Evolutionary conservation across 2,888 invertebrate genomes (phyloP), one percentile per base, ranked within the genome.

Genomic region (Julus scandinavius): DNA sequence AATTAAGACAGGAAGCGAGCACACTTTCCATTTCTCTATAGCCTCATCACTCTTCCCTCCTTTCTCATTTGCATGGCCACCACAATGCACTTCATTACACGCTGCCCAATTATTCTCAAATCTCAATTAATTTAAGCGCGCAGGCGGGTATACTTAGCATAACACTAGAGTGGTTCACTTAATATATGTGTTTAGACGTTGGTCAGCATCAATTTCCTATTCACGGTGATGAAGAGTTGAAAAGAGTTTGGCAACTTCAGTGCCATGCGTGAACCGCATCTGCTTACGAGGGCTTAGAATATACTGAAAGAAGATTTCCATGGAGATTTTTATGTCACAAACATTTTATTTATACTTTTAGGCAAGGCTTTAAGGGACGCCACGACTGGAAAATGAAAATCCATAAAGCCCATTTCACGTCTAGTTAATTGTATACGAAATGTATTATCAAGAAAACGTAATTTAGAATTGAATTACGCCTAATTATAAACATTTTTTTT

Each of bases 151-250:
- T 58, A 58, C 58, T 58, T 58, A 58, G 58, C 58, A 58, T 58
- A 58, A 58, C 58, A 58, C 4, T n/a, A n/a, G 58, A 58, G n/a
- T 4, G 17, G 17, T n/a, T 58, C 58, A 5, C 17, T 58, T 15
- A 58, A 58, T 58, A 58, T 58, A 54, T 54, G 58, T 58, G 58
- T 58, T 58, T 58, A 58, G 58, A 58, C 58, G 58, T 58, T 58
- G 58, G 58, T 58, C 58, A 58, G 58, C 58, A 58, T 58, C 58
- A 58, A 58, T 58, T 58, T 58, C 58, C 41, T 58, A 4, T 58
- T 58, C 6, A 15, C 58, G 15, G 15, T 58, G 58, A 58, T n/a
- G n/a, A n/a, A n/a, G 58, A 58, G 58, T 58, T 58, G 58, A 58
- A 58, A 58, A n/a, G 58, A 15, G 58, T 58, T 45, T 58, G 58